These are phyloP conservation scores for Protobothrops flavoviridis DNA, from an alignment of 2,113 vertebrate species.

Conservation along the genomic window DNA sequence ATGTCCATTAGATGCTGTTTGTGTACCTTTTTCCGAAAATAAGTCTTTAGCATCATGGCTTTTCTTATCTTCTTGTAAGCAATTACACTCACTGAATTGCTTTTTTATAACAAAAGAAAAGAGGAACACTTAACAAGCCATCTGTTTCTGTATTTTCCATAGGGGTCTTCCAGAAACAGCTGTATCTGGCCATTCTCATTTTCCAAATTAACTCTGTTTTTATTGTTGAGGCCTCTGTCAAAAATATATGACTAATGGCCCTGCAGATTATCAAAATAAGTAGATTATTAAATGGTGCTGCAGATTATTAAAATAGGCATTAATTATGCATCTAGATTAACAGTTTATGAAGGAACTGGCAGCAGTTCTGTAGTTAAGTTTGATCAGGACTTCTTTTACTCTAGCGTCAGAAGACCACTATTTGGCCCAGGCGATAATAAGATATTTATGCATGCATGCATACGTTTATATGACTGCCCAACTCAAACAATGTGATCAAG, in stretches of 20 bases:
- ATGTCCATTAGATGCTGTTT: conserved; percentile 12
- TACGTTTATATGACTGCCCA: background rate
- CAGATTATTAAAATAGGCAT: background rate
- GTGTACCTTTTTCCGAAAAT: background rate
- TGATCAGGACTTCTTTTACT: background rate
- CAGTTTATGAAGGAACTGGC: background rate
- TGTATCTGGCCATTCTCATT: background rate
- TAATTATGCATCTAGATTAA: background rate
- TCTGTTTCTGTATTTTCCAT: background rate
- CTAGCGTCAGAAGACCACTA: background rate
- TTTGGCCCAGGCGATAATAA: background rate
- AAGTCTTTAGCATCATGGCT: background rate
- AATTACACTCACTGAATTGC: background rate
- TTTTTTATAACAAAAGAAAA: background rate
- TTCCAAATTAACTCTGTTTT: background rate
- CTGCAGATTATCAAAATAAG: background rate
- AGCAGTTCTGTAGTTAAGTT: background rate
- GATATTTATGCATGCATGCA: background rate
- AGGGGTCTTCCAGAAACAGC: background rate
- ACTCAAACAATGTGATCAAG: background rate
- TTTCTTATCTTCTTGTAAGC: background rate
- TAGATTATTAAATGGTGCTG: too few relatives aligned
- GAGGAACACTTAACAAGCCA: background rate
- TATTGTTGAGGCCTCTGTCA: background rate
- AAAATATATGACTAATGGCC: background rate